Base-by-base conservation (phyloP, 2,113 vertebrate species). In the Gnathonemus longibarbis region DNA sequence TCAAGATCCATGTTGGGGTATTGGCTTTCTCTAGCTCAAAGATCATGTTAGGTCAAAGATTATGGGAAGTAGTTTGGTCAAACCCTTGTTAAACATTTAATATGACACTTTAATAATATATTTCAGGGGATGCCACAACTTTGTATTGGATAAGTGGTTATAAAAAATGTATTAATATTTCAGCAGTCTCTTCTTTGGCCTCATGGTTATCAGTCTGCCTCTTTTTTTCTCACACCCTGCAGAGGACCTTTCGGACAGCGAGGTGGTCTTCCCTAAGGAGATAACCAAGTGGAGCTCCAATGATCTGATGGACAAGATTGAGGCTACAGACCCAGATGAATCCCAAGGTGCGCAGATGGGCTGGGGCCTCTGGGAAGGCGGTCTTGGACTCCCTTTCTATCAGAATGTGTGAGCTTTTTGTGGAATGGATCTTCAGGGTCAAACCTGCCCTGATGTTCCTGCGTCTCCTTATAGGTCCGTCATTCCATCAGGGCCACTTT, bases 281-380 rank as follows among this genome's bases (percentile, higher is more conserved):
- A 98, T 99, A 91, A 93, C 96, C 90, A 99, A 98, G 91, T 99
- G 98, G 98, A 98, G 95, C 93, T 99, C 98, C 91, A 98, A 98
- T 0, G 98, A 99, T 90, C 95, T 99, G 92, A 98, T 99, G 95
- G 98, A 99, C 95, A 98, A 98, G 94, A 98, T 98, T 15, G 98
- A 98, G 93, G 96, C 95, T 17, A 93, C 94, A 0, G 97, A 98
- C 92, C 90, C 95, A 0, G 97, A 99, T 83, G 97, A 97, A 90
- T 91, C 94, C 62, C 92, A 95, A 74, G 97, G 97, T 98, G 96
- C 86, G 91, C 87, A 17, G 17, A 87, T n/a, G 53, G n/a, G 89
- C 19, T 42, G 10, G 1, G n/a, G 19, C 10, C 52, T 49, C 46
- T 7, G 4, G 46, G 45, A 85, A 27, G 45, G 42, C 4, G 8